These are phyloP conservation scores for Leguminivora glycinivorella DNA, from an alignment of 1,140 invertebrate genomes.

Conservation along the genomic window DNA sequence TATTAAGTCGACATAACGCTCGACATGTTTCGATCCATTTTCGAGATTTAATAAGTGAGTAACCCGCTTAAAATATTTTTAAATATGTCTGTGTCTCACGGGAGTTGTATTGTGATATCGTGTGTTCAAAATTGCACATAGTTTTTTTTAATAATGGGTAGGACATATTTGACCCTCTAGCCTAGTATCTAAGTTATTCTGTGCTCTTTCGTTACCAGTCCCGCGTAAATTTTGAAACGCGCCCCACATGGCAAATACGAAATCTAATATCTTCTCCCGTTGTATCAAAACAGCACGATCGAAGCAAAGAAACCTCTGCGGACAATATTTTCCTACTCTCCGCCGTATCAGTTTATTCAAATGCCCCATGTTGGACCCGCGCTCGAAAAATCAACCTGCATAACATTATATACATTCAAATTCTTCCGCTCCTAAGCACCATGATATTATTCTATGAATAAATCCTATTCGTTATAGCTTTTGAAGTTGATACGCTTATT, in stretches of 20 bases:
- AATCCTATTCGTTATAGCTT: conserved; percentile 24
- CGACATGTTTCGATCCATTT: too few relatives aligned
- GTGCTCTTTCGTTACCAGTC: too few relatives aligned
- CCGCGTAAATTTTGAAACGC: too few relatives aligned
- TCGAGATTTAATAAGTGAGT: too few relatives aligned
- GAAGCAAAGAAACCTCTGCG: conserved; percentile 57
- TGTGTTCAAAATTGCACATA: too few relatives aligned
- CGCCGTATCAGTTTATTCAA: conserved; percentile 77
- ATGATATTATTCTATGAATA: conserved; percentile 73
- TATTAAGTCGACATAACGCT: too few relatives aligned
- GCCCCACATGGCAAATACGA: conserved; percentile 17
- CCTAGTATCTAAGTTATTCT: too few relatives aligned
- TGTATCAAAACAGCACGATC: conserved; percentile 48
- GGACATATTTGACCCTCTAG: too few relatives aligned
- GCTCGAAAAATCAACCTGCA: conserved; percentile 76
- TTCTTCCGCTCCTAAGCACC: conserved; percentile 65
- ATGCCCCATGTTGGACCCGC: conserved; percentile 70
- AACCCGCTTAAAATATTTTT: too few relatives aligned
- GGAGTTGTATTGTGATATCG: too few relatives aligned
- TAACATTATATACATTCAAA: conserved; percentile 78
- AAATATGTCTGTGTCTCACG: too few relatives aligned
- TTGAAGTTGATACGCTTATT: not conserved
- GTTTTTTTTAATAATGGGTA: too few relatives aligned
- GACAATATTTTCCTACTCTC: conserved; percentile 74
- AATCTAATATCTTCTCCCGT: conserved; percentile 59